A percentile compares a stretch with the other conserved stretches of the same genome.
Conservation (phyloP, 2,888 invertebrate species). For the Dicranocentrus wangi region DNA sequence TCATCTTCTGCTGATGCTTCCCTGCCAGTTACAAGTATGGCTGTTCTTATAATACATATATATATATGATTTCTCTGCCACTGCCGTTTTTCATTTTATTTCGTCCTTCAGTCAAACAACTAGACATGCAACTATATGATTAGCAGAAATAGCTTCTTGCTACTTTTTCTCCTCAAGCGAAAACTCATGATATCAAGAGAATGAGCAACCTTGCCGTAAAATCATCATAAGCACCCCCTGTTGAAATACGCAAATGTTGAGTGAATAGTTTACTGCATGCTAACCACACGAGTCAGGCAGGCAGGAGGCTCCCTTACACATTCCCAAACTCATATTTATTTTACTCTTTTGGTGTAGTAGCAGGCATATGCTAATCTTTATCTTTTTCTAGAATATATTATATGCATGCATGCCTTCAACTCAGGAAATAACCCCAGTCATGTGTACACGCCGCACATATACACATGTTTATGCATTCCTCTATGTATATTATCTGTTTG, state of each 20-base stretch:
- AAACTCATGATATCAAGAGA: too few relatives aligned
- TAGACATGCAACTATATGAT: slow-evolving; percentile 9
- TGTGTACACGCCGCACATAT: not conserved
- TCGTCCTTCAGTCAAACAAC: slow-evolving; percentile 36
- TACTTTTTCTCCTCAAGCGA: slow-evolving; percentile 12
- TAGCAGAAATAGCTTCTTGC: slow-evolving; percentile 33
- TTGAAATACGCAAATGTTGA: not conserved
- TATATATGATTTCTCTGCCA: not conserved
- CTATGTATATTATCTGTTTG: not conserved
- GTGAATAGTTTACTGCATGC: not conserved
- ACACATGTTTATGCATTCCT: not conserved
- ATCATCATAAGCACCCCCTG: not conserved
- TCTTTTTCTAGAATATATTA: not conserved
- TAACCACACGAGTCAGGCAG: not conserved
- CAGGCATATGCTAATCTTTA: not conserved
- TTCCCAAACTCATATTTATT: too few relatives aligned
- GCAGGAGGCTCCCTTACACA: not conserved
- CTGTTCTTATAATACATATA: not conserved
- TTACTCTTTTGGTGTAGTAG: too few relatives aligned
- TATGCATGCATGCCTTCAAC: not conserved
- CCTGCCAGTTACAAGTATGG: not conserved
- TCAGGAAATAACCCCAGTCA: not conserved
- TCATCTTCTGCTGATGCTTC: not conserved
- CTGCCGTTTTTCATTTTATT: slow-evolving; percentile 28
- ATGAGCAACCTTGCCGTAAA: too few relatives aligned